Conservation (phyloP, 1,140 invertebrate species). For the Wasmannia auropunctata region DNA sequence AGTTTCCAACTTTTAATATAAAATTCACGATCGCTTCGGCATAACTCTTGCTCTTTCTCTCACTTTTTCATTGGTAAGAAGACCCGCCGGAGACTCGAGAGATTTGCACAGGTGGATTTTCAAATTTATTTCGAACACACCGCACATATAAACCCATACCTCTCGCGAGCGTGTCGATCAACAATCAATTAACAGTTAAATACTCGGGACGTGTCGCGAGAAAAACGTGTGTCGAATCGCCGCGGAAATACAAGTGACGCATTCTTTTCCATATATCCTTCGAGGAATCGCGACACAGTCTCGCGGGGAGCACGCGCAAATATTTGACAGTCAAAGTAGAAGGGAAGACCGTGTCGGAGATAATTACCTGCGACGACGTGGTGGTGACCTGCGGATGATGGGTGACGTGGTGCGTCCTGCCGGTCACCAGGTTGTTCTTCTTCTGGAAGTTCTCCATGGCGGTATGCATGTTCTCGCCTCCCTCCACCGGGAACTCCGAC, state of each 20-base stretch:
- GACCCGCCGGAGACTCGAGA: background rate
- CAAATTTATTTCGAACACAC: background rate
- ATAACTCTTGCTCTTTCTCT: background rate
- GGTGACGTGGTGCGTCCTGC: slow-evolving; percentile 75
- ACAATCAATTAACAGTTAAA: too few species aligned
- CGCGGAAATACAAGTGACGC: background rate
- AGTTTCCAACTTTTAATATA: background rate
- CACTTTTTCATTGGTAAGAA: background rate
- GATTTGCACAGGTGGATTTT: slow-evolving; percentile 2
- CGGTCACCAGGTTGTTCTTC: slow-evolving; percentile 80
- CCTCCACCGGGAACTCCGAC: slow-evolving; percentile 82
- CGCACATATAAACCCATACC: background rate
- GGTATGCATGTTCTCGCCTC: slow-evolving; percentile 80
- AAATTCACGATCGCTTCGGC: background rate
- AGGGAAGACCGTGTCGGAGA: background rate
- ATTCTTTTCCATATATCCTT: background rate
- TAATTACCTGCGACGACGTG: slow-evolving; percentile 77
- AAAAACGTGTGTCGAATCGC: background rate
- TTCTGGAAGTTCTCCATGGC: slow-evolving; percentile 84
- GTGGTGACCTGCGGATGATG: slow-evolving; percentile 81
- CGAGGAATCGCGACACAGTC: background rate
- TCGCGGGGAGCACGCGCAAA: slow-evolving; percentile 14
- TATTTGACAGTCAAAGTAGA: background rate
- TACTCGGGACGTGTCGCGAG: background rate
- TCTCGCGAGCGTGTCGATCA: slow-evolving; percentile 1